phyloP scores from a whole-genome alignment of 2,888 invertebrate genomes.

The Andrena praecox region DNA sequence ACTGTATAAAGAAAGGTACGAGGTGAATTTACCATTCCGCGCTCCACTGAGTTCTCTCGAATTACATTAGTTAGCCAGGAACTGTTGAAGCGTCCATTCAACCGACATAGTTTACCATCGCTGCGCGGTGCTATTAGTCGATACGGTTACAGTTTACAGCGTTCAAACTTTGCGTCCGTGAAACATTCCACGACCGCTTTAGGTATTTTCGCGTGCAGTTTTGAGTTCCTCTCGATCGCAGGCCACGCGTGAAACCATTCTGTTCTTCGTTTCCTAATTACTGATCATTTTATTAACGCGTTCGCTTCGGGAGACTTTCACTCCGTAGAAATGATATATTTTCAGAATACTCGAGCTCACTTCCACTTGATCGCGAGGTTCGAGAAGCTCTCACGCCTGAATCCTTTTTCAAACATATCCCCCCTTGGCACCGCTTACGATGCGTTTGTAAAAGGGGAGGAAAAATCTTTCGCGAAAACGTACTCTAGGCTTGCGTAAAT shows the following conservation, averaged over 20 bases:
- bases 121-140: slow-evolving; percentile 59
- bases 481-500: slow-evolving; percentile 15
- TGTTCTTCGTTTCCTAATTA: not conserved
- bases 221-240: slow-evolving; percentile 60
- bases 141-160: slow-evolving; percentile 39
- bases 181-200: slow-evolving; percentile 40
- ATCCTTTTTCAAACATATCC: not conserved
- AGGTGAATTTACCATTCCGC: slow-evolving; percentile 34
- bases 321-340: not conserved
- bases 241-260: slow-evolving; percentile 10
- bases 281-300: not conserved
- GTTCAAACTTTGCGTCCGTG: slow-evolving; percentile 10
- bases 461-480: slow-evolving; percentile 11
- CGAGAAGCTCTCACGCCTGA: not conserved
- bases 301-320: slow-evolving; percentile 16
- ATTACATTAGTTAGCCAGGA: slow-evolving; percentile 22
- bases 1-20: slow-evolving; percentile 49
- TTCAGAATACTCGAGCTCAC: not conserved
- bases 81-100: slow-evolving; percentile 9
- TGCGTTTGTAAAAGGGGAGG: not conserved
- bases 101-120: slow-evolving; percentile 25
- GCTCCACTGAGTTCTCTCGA: slow-evolving; percentile 34
- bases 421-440: not conserved
- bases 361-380: not conserved
- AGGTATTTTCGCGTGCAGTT: slow-evolving; percentile 16